A percentile compares a stretch with the other conserved stretches of the same genome.
These are phyloP conservation scores for Falco rusticolus DNA, from an alignment of 2,797 vertebrate species.

Conservation along the genomic window DNA sequence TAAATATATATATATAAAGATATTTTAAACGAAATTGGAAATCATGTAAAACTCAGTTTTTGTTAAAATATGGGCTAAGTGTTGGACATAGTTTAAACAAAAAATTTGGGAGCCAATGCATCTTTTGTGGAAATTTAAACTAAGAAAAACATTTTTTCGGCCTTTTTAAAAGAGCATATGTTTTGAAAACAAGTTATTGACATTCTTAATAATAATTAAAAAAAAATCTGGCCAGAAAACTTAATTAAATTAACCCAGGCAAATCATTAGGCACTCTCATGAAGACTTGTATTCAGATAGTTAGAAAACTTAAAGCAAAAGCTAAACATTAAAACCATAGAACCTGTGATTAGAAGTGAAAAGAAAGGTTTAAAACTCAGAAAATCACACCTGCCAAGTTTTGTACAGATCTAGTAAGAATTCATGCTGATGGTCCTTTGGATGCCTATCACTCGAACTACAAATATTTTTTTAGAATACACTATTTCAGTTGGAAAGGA, in stretches of 20 bases:
- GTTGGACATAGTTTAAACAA: not conserved
- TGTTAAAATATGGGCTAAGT: not conserved
- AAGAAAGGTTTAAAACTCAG: not conserved
- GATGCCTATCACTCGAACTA: not conserved
- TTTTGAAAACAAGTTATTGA: not conserved
- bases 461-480: not conserved
- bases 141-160: not conserved
- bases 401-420: not conserved
- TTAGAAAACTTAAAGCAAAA: not conserved
- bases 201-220: not conserved
- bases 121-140: not conserved
- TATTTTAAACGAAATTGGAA: not conserved
- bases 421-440: not conserved
- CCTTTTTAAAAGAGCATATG: not conserved
- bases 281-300: not conserved
- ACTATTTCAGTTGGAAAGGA: not conserved
- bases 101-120: not conserved
- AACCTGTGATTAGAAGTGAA: not conserved
- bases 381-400: not conserved
- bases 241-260: not conserved
- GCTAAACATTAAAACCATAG: not conserved
- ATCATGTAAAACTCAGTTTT: not conserved
- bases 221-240: not conserved
- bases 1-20: not conserved
- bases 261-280: not conserved